Evolutionary conservation across 2,888 invertebrate species (phyloP).

Genomic region (Polyploca ridens): DNA sequence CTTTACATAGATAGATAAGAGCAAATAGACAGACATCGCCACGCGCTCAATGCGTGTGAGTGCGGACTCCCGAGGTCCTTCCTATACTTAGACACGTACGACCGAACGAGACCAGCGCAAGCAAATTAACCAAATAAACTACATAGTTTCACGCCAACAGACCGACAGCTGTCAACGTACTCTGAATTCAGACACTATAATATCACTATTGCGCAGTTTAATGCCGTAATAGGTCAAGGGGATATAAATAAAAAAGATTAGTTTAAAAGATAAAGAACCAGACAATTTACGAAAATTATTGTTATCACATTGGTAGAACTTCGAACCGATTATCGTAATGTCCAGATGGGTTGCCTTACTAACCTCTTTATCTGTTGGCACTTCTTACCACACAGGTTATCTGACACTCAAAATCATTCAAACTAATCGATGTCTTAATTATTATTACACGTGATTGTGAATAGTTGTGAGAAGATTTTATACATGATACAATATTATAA

Average conservation of each 20-base stretch:
- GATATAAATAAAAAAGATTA: conserved; percentile 51
- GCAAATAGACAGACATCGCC: conserved; percentile 25
- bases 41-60: conserved; percentile 51
- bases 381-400: conserved; percentile 5
- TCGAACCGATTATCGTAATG: conserved; percentile 26
- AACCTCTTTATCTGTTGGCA: conserved; percentile 57
- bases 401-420: neutral
- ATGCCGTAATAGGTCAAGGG: conserved; percentile 68
- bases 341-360: conserved; percentile 54
- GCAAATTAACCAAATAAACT: conserved; percentile 33
- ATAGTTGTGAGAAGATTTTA: no score
- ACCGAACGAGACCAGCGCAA: neutral
- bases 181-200: conserved; percentile 25
- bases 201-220: conserved; percentile 53
- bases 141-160: conserved; percentile 26
- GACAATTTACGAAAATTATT: conserved; percentile 42
- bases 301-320: conserved; percentile 48
- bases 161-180: conserved; percentile 20
- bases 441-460: no score
- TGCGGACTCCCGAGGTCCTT: neutral
- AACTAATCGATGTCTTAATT: neutral
- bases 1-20: conserved; percentile 45
- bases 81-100: neutral
- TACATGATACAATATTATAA: no score
- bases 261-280: conserved; percentile 43